Conservation (phyloP, 2,888 invertebrate genomes). For the Rhopalosiphum nymphaeae region DNA sequence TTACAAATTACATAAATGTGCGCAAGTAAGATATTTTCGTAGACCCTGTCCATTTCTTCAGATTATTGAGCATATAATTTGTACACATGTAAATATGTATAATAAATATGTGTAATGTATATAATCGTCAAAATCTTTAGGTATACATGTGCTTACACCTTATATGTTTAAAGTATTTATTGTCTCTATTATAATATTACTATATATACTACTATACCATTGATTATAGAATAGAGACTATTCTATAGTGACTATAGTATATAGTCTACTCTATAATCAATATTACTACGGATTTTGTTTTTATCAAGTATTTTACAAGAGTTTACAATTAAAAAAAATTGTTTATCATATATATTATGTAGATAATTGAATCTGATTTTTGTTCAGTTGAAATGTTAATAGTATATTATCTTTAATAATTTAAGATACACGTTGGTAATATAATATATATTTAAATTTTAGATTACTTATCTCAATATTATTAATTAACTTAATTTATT, state of each 20-base stretch:
- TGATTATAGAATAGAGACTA: too few species aligned
- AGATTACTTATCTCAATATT: background rate
- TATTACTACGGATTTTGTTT: background rate
- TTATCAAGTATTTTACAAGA: background rate
- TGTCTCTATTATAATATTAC: background rate
- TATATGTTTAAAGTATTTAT: background rate
- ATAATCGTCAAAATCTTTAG: background rate
- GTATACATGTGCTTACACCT: background rate
- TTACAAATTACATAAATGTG: conserved; percentile 18
- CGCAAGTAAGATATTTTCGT: background rate
- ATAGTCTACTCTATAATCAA: background rate
- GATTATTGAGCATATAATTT: conserved; percentile 28
- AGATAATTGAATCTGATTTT: background rate
- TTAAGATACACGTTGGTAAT: background rate
- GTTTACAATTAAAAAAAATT: background rate
- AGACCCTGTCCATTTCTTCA: background rate
- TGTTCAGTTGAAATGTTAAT: background rate
- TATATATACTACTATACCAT: too few species aligned
- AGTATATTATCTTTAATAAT: background rate
- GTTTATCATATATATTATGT: background rate
- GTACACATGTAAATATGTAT: background rate
- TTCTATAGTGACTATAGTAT: too few species aligned
- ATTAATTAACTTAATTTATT: background rate
- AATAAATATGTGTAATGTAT: background rate
- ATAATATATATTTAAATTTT: background rate